Percentiles rank a stretch among this genome's conserved stretches.
Evolutionary conservation across 37 sponge, comb jelly and placozoan species (phyloP).

Genomic region (Dysidea cf. avara): DNA sequence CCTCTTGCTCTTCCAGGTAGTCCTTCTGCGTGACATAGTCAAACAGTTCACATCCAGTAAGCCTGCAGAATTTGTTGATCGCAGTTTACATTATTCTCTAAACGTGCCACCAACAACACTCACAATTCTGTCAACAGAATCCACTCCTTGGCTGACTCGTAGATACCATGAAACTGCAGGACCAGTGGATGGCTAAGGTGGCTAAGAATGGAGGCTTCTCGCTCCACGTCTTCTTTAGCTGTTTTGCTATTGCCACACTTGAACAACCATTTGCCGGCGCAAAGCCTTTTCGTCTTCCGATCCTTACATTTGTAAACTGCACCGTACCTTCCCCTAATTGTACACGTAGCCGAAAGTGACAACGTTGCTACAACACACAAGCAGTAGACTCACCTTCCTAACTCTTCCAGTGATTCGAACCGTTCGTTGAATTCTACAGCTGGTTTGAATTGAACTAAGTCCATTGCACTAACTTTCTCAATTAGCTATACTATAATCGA

Average conservation of each 20-base stretch:
- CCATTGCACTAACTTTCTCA: neutral
- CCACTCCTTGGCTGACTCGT: conserved; percentile 38
- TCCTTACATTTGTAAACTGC: conserved; percentile 50
- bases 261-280: conserved; percentile 60
- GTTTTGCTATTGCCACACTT: conserved; percentile 37
- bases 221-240: conserved; percentile 53
- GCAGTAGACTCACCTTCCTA: conserved; percentile 20
- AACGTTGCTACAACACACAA: no score
- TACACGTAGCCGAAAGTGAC: no score
- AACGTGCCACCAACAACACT: conserved; percentile 13
- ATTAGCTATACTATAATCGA: no score
- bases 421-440: neutral
- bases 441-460: neutral
- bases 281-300: neutral
- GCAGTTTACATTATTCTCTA: neutral
- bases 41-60: conserved; percentile 86
- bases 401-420: neutral
- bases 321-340: conserved; percentile 70
- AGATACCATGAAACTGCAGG: conserved; percentile 29
- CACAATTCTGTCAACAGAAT: conserved; percentile 76
- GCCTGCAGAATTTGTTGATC: conserved; percentile 28
- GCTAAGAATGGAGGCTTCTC: conserved; percentile 66
- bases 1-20: conserved; percentile 63
- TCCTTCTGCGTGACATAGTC: conserved; percentile 80
- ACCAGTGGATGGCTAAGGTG: conserved; percentile 50